Evolutionary conservation across 2,113 vertebrate genomes (phyloP).

Genomic region (Turnix velox): DNA sequence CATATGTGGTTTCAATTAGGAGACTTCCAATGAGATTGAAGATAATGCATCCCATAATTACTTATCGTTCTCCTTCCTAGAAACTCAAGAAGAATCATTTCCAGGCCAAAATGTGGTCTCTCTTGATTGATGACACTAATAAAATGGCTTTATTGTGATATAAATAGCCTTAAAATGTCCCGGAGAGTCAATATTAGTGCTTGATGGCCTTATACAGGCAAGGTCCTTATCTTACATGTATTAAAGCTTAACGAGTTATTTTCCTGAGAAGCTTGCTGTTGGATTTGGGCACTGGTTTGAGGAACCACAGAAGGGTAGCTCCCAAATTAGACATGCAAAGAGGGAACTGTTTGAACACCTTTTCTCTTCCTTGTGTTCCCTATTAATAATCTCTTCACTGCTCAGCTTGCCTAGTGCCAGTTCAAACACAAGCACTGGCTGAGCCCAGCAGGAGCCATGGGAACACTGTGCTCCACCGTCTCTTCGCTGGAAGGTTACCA

Average conservation of each 20-base stretch:
- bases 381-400: slow-evolving; percentile 35
- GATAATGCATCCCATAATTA: slow-evolving; percentile 73
- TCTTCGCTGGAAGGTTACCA: slow-evolving; percentile 47
- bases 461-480: neutral
- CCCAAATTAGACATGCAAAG: slow-evolving; percentile 6
- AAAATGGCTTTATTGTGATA: slow-evolving; percentile 76
- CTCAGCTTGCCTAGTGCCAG: slow-evolving; percentile 8
- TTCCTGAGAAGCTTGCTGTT: slow-evolving; percentile 59
- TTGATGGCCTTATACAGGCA: slow-evolving; percentile 67
- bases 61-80: slow-evolving; percentile 54
- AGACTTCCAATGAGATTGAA: slow-evolving; percentile 72
- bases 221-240: slow-evolving; percentile 64
- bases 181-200: slow-evolving; percentile 72
- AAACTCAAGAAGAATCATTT: slow-evolving; percentile 65
- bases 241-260: slow-evolving; percentile 63
- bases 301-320: slow-evolving; percentile 41
- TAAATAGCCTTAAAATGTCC: slow-evolving; percentile 76
- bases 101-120: slow-evolving; percentile 63
- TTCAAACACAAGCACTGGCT: slow-evolving; percentile 18
- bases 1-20: slow-evolving; percentile 69
- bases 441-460: slow-evolving; percentile 41
- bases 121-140: slow-evolving; percentile 74
- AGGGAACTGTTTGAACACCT: slow-evolving; percentile 42
- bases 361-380: slow-evolving; percentile 8
- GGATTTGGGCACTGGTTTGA: slow-evolving; percentile 56